phyloP scores from a whole-genome alignment of 1,140 invertebrate species.

The Euglossa dilemma region DNA sequence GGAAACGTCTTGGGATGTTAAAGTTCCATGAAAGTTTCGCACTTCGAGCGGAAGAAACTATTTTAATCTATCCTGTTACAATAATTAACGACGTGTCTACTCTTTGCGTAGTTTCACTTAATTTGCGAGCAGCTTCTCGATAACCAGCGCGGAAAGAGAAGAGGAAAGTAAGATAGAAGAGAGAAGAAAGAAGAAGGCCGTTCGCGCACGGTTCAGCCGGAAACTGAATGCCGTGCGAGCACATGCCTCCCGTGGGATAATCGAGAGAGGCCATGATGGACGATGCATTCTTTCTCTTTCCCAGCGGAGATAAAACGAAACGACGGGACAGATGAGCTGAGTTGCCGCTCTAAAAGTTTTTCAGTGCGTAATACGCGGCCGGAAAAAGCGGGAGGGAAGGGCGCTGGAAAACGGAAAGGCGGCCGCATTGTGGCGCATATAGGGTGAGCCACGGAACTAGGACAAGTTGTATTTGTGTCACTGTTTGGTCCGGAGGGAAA shows the following conservation, averaged over 20 bases:
- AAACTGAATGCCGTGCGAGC: slow-evolving; percentile 46
- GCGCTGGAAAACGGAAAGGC: slow-evolving; percentile 46
- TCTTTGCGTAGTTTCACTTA: slow-evolving; percentile 25
- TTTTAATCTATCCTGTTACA: slow-evolving; percentile 52
- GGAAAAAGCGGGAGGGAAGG: slow-evolving; percentile 24
- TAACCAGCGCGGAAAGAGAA: neutral
- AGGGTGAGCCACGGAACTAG: slow-evolving; percentile 40
- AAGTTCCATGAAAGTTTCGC: slow-evolving; percentile 25
- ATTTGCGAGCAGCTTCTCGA: slow-evolving; percentile 10
- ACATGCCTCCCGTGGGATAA: slow-evolving; percentile 65
- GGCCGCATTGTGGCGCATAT: slow-evolving; percentile 46
- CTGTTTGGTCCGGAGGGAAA: slow-evolving; percentile 31
- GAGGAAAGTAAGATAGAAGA: neutral
- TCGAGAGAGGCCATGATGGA: slow-evolving; percentile 66
- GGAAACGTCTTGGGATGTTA: neutral
- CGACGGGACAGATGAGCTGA: slow-evolving; percentile 45
- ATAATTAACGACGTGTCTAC: slow-evolving; percentile 48
- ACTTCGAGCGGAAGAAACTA: slow-evolving; percentile 33
- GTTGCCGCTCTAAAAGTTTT: slow-evolving; percentile 65
- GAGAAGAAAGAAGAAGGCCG: neutral
- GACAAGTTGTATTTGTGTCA: slow-evolving; percentile 39
- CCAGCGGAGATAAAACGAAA: slow-evolving; percentile 51
- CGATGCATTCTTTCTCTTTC: slow-evolving; percentile 57
- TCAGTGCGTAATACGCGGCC: slow-evolving; percentile 64
- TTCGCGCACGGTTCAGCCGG: slow-evolving; percentile 22